These are phyloP conservation scores for Callaeas wilsoni DNA, from an alignment of 2,113 vertebrate species.

Conservation along the genomic window DNA sequence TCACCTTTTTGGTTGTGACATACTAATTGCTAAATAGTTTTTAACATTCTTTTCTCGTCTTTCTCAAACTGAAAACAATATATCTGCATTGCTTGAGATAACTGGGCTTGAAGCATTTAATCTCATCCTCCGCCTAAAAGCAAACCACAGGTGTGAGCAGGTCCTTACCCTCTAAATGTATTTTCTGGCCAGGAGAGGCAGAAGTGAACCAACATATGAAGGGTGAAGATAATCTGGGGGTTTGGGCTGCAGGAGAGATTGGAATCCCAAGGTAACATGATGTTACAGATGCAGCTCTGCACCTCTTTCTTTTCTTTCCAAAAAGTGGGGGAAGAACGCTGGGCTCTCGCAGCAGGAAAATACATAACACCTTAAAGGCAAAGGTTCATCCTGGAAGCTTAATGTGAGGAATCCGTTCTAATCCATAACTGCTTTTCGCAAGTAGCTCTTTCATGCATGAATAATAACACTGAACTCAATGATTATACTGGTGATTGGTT, in stretches of 20 bases:
- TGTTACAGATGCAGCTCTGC: background rate
- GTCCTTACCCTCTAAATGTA: background rate
- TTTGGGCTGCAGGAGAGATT: background rate
- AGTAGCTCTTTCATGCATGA: slow-evolving; percentile 1
- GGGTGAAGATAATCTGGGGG: background rate
- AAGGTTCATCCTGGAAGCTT: background rate
- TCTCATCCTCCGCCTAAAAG: background rate
- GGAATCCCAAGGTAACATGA: background rate
- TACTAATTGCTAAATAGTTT: background rate
- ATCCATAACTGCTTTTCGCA: background rate
- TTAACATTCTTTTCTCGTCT: background rate
- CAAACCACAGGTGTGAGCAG: background rate
- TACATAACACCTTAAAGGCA: background rate
- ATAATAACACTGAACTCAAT: background rate
- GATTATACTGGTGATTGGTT: background rate
- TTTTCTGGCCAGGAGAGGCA: background rate
- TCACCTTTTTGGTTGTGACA: background rate
- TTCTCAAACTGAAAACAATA: background rate
- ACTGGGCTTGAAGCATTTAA: background rate
- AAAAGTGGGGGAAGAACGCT: background rate
- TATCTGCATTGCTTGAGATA: background rate
- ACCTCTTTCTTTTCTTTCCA: background rate
- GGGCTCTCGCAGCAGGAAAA: background rate
- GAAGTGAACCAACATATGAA: background rate
- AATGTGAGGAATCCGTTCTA: slow-evolving; percentile 16